These are phyloP conservation scores for Polyommatus icarus DNA, from an alignment of 2,888 invertebrate species.

Conservation along the genomic window DNA sequence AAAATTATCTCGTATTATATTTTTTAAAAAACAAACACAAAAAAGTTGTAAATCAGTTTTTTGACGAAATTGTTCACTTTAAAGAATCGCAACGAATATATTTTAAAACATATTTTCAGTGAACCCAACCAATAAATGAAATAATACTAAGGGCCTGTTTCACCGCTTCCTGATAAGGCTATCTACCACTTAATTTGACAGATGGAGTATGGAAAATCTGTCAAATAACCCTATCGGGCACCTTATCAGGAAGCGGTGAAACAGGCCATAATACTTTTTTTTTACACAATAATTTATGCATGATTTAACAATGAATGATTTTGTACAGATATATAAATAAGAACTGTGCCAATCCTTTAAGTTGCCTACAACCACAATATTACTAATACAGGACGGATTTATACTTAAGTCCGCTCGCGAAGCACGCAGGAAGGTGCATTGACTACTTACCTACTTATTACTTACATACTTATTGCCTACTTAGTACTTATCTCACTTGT, in stretches of 20 bases:
- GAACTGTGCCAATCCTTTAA: not conserved
- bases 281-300: too few relatives aligned
- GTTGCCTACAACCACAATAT: not conserved
- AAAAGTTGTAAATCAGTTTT: not conserved
- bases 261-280: not conserved
- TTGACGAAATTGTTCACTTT: not conserved
- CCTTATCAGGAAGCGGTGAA: too few relatives aligned
- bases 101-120: not conserved
- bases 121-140: not conserved
- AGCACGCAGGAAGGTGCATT: too few relatives aligned
- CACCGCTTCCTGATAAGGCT: too few relatives aligned
- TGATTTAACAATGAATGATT: not conserved
- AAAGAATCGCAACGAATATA: not conserved
- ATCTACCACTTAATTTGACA: too few relatives aligned
- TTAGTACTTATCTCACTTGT: too few relatives aligned
- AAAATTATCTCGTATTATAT: not conserved
- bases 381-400: not conserved
- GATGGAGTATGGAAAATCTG: too few relatives aligned
- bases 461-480: too few relatives aligned
- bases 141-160: too few relatives aligned
- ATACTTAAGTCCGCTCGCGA: not conserved
- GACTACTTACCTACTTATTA: too few relatives aligned
- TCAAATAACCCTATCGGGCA: too few relatives aligned
- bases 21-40: not conserved
- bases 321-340: not conserved